Base-by-base conservation (phyloP, 2,797 vertebrate species). In the Sebastes diaconus region DNA sequence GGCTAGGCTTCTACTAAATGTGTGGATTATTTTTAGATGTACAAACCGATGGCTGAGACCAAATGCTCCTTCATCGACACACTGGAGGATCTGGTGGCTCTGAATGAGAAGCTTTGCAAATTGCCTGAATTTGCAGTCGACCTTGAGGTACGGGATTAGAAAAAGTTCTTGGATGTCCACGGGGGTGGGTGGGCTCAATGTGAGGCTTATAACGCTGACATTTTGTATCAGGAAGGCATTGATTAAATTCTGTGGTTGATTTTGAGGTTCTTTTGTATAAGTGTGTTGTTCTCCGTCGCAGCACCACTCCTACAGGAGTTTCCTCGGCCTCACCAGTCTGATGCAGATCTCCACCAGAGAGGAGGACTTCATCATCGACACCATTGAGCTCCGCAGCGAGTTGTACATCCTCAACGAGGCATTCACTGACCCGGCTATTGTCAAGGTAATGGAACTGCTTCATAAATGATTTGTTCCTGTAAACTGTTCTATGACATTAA, bases 261-360 rank as follows among this genome's bases (percentile, higher is more conserved):
- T 22, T 42, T 69, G 10, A 36, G 1, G 8, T 25, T 39, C 5
- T 57, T 6, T 0, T 24, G 22, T 68, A 6, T n/a, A 6, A n/a
- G 39, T 1, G 7, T 78, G 57, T 24, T 59, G 13, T 63, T 75
- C 9, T 88, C 66, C 11, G 5, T 68, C 3, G 1, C 88, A 99
- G 99, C 98, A 99, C 83, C 99, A 99, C 90, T 99, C 98, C 29
- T 99, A 99, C 90, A 94, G 99, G 86, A 99, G 96, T 84, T 99
- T 99, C 89, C 93, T 99, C 0, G 99, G 99, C 73, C 88, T 99
- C 79, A 99, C 98, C 0, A 98, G 96, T 81, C 96, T 99, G 86
- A 97, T 99, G 97, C 99, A 99, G 87, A 96, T 99, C 84, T 99
- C 98, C 61, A 99, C 98, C 18, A 95, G 98, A 14, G 96, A 95